Base-by-base conservation (phyloP, 2,888 invertebrate species). In the Argyresthia goedartella region DNA sequence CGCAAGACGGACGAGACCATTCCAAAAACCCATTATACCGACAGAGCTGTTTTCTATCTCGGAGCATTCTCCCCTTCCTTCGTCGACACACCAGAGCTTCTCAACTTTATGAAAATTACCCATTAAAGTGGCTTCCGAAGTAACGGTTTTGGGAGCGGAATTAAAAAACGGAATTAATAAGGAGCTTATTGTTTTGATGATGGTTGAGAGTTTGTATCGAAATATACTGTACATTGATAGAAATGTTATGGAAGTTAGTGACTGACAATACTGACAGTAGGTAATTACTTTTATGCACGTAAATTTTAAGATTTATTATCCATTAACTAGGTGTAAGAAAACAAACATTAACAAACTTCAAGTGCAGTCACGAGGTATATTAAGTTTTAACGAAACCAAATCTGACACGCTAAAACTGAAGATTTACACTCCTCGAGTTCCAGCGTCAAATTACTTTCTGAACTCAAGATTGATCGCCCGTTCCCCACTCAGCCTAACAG, bases 21-120 rank as follows among this genome's bases (percentile, higher is more conserved):
- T 91, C 89, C 90, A 88, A 88, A 89, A 89, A 89, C 87, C 89
- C 90, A 89, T 90, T 90, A 90, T 89, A 89, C 89, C 87, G 89
- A 88, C 89, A 81, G 88, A 86, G 88, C 89, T 89, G 89, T 89
- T 88, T 88, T 88, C 80, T 84, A 80, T 77, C 76, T 87, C 76
- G 85, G 81, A 80, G 74, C 75, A 73, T 63, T 56, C 62, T 60
- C 65, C 66, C 65, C 59, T 56, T 60, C 64, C 66, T 65, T 63
- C 60, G 63, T 67, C 60, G 62, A 64, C 43, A n/a, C 53, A 53
- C 52, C 75, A 62, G 73, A 77, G 79, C 78, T 79, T 81, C 82
- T 75, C 81, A 76, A 82, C 74, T 84, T 86, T 85, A 84, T 84
- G 84, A 84, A 85, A 84, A 85, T 85, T 81, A 76, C 82, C 84